Conservation (phyloP, 35 echinoderm and acorn worm genomes). For the Heliocidaris erythrogramma region DNA sequence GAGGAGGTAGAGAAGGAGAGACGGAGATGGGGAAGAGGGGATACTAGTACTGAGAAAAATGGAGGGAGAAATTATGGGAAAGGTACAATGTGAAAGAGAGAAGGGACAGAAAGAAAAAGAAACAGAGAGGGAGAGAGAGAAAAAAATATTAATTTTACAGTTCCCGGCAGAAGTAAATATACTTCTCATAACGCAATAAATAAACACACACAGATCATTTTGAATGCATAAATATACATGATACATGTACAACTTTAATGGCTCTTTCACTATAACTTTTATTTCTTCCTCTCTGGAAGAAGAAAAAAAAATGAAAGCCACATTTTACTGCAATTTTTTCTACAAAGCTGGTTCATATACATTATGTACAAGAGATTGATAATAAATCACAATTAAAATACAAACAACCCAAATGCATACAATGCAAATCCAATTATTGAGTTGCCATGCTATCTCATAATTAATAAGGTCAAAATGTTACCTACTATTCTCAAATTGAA, state of each 20-base stretch:
- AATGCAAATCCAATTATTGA: not conserved
- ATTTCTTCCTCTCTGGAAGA: not conserved
- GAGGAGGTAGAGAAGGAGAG: too few species aligned
- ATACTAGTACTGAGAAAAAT: too few species aligned
- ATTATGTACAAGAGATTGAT: not conserved
- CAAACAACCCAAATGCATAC: not conserved
- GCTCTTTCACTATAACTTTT: not conserved
- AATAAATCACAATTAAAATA: not conserved
- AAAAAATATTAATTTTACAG: too few species aligned
- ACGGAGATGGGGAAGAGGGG: too few species aligned
- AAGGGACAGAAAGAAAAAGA: too few species aligned
- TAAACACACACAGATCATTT: not conserved
- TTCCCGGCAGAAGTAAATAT: too few species aligned
- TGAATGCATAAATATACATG: slow-evolving; percentile 4
- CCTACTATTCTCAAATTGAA: not conserved
- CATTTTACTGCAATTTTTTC: not conserved
- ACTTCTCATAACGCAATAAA: not conserved
- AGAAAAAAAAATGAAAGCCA: slow-evolving; percentile 11
- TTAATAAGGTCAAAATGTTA: not conserved
- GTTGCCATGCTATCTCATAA: not conserved
- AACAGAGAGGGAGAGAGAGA: too few species aligned
- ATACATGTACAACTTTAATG: not conserved
- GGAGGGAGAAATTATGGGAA: too few species aligned
- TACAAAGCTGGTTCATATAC: slow-evolving; percentile 10
- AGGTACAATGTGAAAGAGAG: too few species aligned